A percentile compares a stretch with the other conserved stretches of the same genome.
These are phyloP conservation scores for Macrosteles quadrilineatus DNA, from an alignment of 1,140 invertebrate genomes.

Conservation along the genomic window DNA sequence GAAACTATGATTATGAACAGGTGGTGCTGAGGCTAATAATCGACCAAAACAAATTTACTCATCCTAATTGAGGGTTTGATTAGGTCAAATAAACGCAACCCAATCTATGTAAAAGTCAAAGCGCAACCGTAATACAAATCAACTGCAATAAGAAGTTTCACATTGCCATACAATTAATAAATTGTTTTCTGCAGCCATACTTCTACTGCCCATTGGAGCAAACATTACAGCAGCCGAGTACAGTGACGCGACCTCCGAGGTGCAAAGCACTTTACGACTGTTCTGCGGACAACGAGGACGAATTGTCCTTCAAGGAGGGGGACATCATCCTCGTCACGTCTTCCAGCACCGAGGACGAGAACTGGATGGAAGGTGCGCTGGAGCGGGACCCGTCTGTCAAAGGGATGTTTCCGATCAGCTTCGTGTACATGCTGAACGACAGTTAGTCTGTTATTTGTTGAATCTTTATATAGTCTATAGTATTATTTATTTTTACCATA, in stretches of 20 bases:
- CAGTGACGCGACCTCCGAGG: slow-evolving; percentile 48
- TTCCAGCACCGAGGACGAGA: slow-evolving; percentile 94
- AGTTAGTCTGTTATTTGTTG: slow-evolving; percentile 15
- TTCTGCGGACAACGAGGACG: slow-evolving; percentile 94
- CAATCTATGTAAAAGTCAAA: no score
- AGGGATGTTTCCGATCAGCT: slow-evolving; percentile 94
- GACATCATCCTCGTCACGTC: slow-evolving; percentile 92
- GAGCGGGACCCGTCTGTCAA: slow-evolving; percentile 75
- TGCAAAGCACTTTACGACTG: slow-evolving; percentile 95
- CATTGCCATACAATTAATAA: no score
- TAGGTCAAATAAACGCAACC: no score
- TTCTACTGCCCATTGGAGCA: slow-evolving; percentile 48
- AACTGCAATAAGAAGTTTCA: no score
- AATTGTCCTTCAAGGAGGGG: slow-evolving; percentile 92
- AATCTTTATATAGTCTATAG: background rate
- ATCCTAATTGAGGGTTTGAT: no score
- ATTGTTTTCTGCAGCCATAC: slow-evolving; percentile 47
- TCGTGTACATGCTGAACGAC: slow-evolving; percentile 85
- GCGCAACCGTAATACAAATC: no score
- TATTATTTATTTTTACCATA: background rate
- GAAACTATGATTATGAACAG: no score
- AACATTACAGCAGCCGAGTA: slow-evolving; percentile 43
- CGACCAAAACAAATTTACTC: no score
- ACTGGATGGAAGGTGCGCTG: slow-evolving; percentile 97
- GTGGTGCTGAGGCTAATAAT: no score